Evolutionary conservation across 1,140 invertebrate species (phyloP), one percentile per base, ranked within the genome.

Genomic region (Babylonia areolata): DNA sequence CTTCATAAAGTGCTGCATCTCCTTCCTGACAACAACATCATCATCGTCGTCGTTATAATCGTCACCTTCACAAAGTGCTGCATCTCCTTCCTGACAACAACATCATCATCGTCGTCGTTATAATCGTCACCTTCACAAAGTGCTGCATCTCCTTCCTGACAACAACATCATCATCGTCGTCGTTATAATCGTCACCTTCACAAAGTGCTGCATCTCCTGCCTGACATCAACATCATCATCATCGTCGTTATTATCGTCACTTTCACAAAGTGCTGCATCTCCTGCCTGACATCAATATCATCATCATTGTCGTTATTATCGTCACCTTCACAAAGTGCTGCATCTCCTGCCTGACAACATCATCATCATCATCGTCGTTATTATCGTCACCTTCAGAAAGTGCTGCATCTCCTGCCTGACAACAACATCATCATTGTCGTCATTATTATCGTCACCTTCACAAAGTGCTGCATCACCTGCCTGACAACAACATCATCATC

Each of bases 71-170:
- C 46, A 51, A 51, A 51, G 9, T 17, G 46, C 46, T 51, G 9
- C 46, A 51, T 51, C 46, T 51, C 46, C 46, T 51, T 9, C 9
- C 46, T 51, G 9, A 12, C 46, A 9, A 51, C 46, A 51, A 12
- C 46, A n/a, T n/a, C n/a, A n/a, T n/a, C n/a, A n/a, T n/a, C 40
- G 17, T n/a, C n/a, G n/a, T 92, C n/a, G n/a, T n/a, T 51, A 51
- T 51, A 9, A 51, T 51, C 9, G 94, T 93, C 39, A 93, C 91
- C 54, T 91, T 91, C 64, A 94, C 94, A 91, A 94, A 94, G 85
- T 94, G 92, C 85, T 94, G 91, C 94, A 94, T 94, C 88, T 94
- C 92, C 82, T 94, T 93, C 42, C 94, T 92, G 86, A 5, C 20
- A 77, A 37, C 33, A 35, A 37, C 33, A 35, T 31, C 75, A 78